Percentiles rank a stretch among this genome's conserved stretches.
Evolutionary conservation across 2,113 vertebrate species (phyloP).

Genomic region (Oreotrochilus melanogaster): DNA sequence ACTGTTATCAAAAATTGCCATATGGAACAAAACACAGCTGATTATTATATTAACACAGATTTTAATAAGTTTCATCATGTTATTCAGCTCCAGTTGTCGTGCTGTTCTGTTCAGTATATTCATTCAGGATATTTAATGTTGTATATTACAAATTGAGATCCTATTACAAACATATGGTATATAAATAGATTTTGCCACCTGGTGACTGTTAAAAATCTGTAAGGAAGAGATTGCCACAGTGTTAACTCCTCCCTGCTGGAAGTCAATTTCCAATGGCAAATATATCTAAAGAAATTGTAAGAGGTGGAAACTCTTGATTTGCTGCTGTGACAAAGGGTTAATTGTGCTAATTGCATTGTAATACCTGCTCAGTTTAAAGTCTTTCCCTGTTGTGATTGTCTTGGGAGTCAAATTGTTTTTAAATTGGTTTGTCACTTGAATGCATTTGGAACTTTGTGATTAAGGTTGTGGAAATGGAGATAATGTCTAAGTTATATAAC

Average conservation of each 20-base stretch:
- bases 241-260: slow-evolving; percentile 64
- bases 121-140: slow-evolving; percentile 64
- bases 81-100: slow-evolving; percentile 71
- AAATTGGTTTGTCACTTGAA: slow-evolving; percentile 69
- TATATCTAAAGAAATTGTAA: slow-evolving; percentile 40
- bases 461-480: slow-evolving; percentile 23
- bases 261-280: slow-evolving; percentile 47
- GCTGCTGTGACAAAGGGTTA: slow-evolving; percentile 61
- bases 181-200: slow-evolving; percentile 74
- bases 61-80: slow-evolving; percentile 78
- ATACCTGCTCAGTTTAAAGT: slow-evolving; percentile 62
- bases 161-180: slow-evolving; percentile 69
- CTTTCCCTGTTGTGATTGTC: slow-evolving; percentile 61
- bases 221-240: slow-evolving; percentile 31
- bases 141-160: slow-evolving; percentile 53
- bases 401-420: slow-evolving; percentile 72
- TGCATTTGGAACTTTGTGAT: slow-evolving; percentile 61
- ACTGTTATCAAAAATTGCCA: slow-evolving; percentile 82
- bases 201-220: slow-evolving; percentile 57
- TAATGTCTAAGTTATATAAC: slow-evolving; percentile 67
- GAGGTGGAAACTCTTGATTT: slow-evolving; percentile 45
- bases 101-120: slow-evolving; percentile 71
- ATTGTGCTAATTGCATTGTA: slow-evolving; percentile 60
- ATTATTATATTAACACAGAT: slow-evolving; percentile 81
- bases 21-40: slow-evolving; percentile 80